Evolutionary conservation across 2,797 vertebrate species (phyloP).

Genomic region (Orestias chungarensis): DNA sequence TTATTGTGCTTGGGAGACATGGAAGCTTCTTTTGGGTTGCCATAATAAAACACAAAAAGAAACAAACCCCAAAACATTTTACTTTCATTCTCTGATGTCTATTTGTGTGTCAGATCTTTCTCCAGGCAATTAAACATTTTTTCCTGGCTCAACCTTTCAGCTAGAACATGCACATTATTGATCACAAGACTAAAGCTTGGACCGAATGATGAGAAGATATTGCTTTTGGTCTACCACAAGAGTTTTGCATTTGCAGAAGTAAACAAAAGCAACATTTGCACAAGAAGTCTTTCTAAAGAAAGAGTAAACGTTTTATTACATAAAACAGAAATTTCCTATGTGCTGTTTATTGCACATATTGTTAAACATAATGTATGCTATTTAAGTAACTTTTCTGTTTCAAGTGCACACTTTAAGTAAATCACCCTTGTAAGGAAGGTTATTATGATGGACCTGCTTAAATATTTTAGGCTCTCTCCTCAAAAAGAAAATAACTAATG

Average conservation of each 20-base stretch:
- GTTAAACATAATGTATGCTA: background rate
- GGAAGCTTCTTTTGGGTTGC: background rate
- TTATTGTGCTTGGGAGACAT: background rate
- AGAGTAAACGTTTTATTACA: conserved; percentile 6
- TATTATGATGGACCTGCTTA: conserved; percentile 24
- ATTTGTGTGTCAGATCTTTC: conserved; percentile 17
- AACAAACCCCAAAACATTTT: background rate
- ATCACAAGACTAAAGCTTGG: conserved; percentile 53
- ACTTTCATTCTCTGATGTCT: conserved; percentile 9
- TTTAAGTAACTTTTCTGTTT: background rate
- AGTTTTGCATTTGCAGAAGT: conserved; percentile 18
- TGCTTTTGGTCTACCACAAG: conserved; percentile 30
- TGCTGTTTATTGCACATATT: background rate
- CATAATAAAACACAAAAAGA: background rate
- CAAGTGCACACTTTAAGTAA: conserved; percentile 9
- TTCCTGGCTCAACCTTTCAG: conserved; percentile 26
- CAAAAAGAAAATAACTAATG: conserved; percentile 16
- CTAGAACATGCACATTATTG: conserved; percentile 61
- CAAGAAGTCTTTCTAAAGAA: background rate
- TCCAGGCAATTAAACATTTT: conserved; percentile 33
- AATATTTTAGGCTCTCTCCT: conserved; percentile 38
- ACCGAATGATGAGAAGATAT: conserved; percentile 46
- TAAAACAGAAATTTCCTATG: conserved; percentile 1
- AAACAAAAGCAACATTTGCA: background rate
- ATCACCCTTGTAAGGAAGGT: background rate